These are phyloP conservation scores for Scaptomyza caliginosa DNA, from an alignment of 2,888 invertebrate genomes.

Conservation along the genomic window DNA sequence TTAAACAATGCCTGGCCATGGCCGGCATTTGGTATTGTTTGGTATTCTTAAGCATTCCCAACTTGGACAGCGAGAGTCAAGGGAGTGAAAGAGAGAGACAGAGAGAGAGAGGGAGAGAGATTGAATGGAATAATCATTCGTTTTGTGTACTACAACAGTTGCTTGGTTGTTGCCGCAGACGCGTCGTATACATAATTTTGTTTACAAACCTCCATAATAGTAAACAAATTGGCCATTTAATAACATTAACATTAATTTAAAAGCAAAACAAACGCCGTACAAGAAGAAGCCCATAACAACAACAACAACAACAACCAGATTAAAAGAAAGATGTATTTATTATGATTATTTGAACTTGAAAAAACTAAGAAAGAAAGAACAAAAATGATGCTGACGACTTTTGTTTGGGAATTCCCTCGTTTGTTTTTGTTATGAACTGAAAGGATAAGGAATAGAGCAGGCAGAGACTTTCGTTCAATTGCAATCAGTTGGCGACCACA, in stretches of 20 bases:
- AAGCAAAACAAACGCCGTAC: constrained; percentile 75
- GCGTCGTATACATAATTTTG: constrained; percentile 78
- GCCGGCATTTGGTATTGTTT: constrained; percentile 58
- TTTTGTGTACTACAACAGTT: constrained; percentile 61
- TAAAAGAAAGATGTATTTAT: constrained; percentile 50
- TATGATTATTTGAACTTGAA: constrained; percentile 80
- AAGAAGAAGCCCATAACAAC: constrained; percentile 52
- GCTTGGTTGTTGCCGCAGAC: constrained; percentile 42
- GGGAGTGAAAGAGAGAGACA: constrained; percentile 4
- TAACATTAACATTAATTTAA: constrained; percentile 81
- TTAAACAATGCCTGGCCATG: constrained; percentile 75
- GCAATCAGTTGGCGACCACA: constrained; percentile 22
- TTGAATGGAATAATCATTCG: constrained; percentile 65
- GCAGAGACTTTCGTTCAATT: not conserved
- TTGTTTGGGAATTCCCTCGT: constrained; percentile 81
- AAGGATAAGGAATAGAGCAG: no score
- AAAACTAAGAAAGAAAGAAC: constrained; percentile 19
- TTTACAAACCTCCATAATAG: constrained; percentile 78
- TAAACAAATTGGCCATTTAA: constrained; percentile 82
- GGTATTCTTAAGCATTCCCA: constrained; percentile 55
- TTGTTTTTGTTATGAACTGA: not conserved
- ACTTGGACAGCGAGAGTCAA: constrained; percentile 7
- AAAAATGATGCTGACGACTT: constrained; percentile 72
- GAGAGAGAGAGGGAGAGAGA: constrained; percentile 11
- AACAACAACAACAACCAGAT: constrained; percentile 16